Evolutionary conservation across 2,797 vertebrate genomes (phyloP).

Genomic region (Botia kubotai): DNA sequence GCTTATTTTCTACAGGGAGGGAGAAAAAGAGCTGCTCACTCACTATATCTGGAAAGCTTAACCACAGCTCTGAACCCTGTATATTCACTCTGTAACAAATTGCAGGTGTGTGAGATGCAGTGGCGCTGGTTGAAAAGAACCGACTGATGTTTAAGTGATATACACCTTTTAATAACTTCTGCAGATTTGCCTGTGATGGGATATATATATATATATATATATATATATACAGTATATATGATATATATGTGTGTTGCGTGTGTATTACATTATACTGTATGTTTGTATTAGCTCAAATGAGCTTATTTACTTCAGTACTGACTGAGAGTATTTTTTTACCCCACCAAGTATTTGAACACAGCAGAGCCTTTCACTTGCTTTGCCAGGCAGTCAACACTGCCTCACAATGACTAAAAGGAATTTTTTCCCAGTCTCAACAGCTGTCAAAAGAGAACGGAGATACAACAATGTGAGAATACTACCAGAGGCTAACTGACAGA

Average conservation of each 20-base stretch:
- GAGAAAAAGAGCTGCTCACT: constrained; percentile 56
- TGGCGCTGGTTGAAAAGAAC: constrained; percentile 39
- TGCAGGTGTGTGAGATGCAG: constrained; percentile 56
- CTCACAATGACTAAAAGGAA: constrained; percentile 71
- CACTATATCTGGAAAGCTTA: constrained; percentile 34
- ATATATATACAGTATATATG: too few species aligned
- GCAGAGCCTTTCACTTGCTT: constrained; percentile 37
- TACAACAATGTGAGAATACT: constrained; percentile 66
- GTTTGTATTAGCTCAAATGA: too few species aligned
- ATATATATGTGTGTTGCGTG: too few species aligned
- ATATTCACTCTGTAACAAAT: constrained; percentile 43
- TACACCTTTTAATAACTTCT: constrained; percentile 20
- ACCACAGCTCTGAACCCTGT: constrained; percentile 37
- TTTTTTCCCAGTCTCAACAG: constrained; percentile 72
- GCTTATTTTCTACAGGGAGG: constrained; percentile 25
- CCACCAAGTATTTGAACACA: constrained; percentile 52
- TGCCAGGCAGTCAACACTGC: constrained; percentile 46
- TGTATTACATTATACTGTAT: too few species aligned
- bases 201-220: too few species aligned
- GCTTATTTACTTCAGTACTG: background rate
- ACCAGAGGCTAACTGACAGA: constrained; percentile 59
- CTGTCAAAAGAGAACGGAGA: constrained; percentile 63
- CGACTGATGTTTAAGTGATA: constrained; percentile 42
- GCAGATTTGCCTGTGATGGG: constrained; percentile 26
- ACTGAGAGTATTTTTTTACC: background rate